Evolutionary conservation across 2,797 vertebrate genomes (phyloP), one percentile per base, ranked within the genome.

Genomic region (Falco novaeseelandiae): DNA sequence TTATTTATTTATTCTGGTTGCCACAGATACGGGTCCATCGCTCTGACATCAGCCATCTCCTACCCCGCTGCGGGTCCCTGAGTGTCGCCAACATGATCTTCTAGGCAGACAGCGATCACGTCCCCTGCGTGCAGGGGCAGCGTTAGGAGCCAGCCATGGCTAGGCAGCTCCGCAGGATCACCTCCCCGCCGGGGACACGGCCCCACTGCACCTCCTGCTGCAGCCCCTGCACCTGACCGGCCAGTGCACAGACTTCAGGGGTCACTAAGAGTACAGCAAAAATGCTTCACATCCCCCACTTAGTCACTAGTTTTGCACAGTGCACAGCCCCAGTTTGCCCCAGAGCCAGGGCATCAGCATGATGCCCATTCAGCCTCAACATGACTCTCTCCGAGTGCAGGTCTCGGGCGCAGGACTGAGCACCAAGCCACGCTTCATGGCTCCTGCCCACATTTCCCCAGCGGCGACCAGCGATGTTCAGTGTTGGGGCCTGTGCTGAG

Each of bases 1-100:
- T 92, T 96, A 94, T 96, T 97, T 97, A 97, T 94, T 88, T 97
- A 91, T 97, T 96, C 87, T 14, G 71, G 97, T 98, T 97, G 96
- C 97, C 97, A 98, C 95, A 97, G 98, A 77, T 97, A 97, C 97
- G 67, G 93, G 90, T 38, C 91, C 95, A 80, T 76, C 7, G 72
- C 92, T 82, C 89, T 97, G 96, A 97, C 97, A 98, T 98, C 98
- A 97, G 91, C 91, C 67, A 20, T 44, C 91, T 93, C 86, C 86
- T 87, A 74, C 63, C 95, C 90, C 42, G 38, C 66, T 21, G 65
- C 54, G 9, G 54, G 77, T 46, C 42, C 83, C 84, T 36, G 82
- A 52, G 27, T 78, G 92, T 87, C 67, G 12, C 69, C 95, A 27
- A 18, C 23, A 1, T 1, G 73, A 10, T 25, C 22, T n/a, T n/a